Base-by-base conservation (phyloP, 2,888 invertebrate genomes). In the Perizoma flavofasciatum region DNA sequence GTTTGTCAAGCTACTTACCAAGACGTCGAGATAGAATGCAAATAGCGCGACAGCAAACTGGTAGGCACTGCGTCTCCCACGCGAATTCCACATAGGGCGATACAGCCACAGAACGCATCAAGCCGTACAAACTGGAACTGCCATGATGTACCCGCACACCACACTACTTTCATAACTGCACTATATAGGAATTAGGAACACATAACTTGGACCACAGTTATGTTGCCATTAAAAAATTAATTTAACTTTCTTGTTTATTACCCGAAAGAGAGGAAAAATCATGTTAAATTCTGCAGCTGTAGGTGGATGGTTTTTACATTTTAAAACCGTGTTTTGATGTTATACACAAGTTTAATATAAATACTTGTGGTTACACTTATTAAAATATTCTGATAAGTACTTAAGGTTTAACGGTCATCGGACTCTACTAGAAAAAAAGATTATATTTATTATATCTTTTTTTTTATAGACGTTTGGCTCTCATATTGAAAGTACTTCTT, bases 31-130 rank as follows among this genome's bases (percentile, higher is more conserved):
- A 68, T 73, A 78, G 76, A 78, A 80, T 82, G 78, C 81, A 77
- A 71, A 68, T 72, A 71, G 69, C 77, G 71, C 74, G 70, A 70
- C 68, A 69, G 70, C 67, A 80, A 82, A 82, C 82, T 78, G 79
- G 80, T 79, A 75, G 53, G 22, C 22, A 22, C 22, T 39, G 55
- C 58, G 69, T 69, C 81, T 69, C 89, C 89, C 85, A 89, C 89
- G 84, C 86, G 75, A 88, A 90, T 90, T 86, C 89, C 83, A 70
- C 70, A 49, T 77, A 77, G 77, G 72, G 78, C 80, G 74, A 67
- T 60, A 43, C 65, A 68, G 70, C 63, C 66, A 56, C 61, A 61
- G 55, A 56, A 41, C 51, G 6, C 11, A 34, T 45, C 35, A 43
- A 60, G 55, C 48, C 33, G n/a, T 10, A 44, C 39, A 44, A 48